Percentiles rank a stretch among this genome's conserved stretches.
These are phyloP conservation scores for Fratercula arctica DNA, from an alignment of 2,797 vertebrate genomes.

Conservation along the genomic window DNA sequence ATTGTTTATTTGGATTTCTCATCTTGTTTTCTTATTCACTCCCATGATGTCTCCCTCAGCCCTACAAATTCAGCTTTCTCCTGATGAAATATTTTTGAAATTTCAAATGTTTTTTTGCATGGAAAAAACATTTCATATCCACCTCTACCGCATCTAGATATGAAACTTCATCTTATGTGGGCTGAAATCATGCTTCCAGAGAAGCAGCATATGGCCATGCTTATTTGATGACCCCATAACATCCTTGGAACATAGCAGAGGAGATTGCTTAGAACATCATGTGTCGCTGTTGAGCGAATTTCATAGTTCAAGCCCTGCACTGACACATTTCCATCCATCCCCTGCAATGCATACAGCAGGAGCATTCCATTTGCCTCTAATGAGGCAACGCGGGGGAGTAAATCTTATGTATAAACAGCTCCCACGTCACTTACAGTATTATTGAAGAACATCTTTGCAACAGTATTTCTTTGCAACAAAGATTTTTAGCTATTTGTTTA, in stretches of 20 bases:
- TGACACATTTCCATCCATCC: constrained; percentile 10
- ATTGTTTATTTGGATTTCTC: background rate
- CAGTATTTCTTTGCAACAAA: background rate
- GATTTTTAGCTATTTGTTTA: background rate
- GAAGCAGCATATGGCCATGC: background rate
- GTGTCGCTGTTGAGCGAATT: background rate
- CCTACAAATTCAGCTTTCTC: background rate
- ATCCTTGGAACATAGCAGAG: background rate
- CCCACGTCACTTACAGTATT: background rate
- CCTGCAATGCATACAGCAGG: background rate
- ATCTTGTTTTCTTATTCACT: background rate
- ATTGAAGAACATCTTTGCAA: background rate
- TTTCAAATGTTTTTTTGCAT: background rate
- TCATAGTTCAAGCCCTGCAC: background rate
- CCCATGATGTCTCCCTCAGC: background rate
- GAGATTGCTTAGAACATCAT: background rate
- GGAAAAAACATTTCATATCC: background rate
- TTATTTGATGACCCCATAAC: background rate
- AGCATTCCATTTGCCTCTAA: constrained; percentile 39
- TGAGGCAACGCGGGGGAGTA: constrained; percentile 10
- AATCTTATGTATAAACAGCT: constrained; percentile 20
- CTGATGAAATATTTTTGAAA: background rate
- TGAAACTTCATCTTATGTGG: fast-evolving
- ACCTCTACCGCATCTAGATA: background rate
- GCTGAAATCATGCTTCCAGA: background rate